A percentile compares a stretch with the other conserved stretches of the same genome.
Evolutionary conservation across 2,797 vertebrate species (phyloP).

Genomic region (Microtus californicus): DNA sequence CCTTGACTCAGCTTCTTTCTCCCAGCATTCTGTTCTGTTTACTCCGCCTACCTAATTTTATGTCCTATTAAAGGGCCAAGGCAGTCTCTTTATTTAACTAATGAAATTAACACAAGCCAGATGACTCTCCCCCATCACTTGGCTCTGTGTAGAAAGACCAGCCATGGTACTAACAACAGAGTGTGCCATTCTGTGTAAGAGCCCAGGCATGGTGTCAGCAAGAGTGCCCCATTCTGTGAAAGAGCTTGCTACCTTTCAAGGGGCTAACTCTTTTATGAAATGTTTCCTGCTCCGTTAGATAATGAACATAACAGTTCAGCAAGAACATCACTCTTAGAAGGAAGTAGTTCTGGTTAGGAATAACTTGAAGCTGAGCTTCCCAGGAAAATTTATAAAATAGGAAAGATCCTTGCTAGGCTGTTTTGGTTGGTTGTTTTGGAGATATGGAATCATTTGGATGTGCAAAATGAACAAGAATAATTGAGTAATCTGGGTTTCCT

Average conservation of each 20-base stretch:
- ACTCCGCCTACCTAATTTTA: no score
- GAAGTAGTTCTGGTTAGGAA: background rate
- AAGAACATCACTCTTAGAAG: background rate
- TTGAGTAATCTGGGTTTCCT: background rate
- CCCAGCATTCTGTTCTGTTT: no score
- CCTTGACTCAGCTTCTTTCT: no score
- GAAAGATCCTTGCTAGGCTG: background rate
- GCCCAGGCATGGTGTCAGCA: no score
- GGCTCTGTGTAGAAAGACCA: background rate
- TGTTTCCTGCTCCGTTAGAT: background rate
- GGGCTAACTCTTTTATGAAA: background rate
- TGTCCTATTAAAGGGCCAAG: no score
- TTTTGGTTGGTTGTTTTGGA: background rate
- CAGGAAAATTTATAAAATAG: slow-evolving; percentile 2
- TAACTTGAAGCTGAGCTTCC: slow-evolving; percentile 30
- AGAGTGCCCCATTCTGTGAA: background rate
- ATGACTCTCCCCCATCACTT: no score
- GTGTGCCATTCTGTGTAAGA: background rate
- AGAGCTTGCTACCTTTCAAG: background rate
- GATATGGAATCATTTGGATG: background rate
- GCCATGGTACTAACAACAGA: background rate
- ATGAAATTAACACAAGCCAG: no score
- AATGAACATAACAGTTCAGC: background rate
- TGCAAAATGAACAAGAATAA: slow-evolving; percentile 11
- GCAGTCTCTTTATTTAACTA: no score